Conservation (phyloP, 2,797 vertebrate genomes). For the Anabacerthia variegaticeps region DNA sequence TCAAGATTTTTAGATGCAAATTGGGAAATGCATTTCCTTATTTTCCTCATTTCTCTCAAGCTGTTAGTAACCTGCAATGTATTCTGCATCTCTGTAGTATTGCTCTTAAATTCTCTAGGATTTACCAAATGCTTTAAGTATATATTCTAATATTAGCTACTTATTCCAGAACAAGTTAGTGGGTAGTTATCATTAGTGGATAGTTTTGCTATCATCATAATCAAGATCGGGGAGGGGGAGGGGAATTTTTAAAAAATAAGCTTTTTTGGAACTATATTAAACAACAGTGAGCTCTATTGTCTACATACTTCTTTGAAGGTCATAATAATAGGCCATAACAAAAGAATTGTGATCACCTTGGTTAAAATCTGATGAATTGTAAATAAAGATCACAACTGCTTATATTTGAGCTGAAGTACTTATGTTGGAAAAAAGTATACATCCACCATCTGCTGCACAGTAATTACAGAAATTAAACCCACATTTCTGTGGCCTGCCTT, state of each 20-base stretch:
- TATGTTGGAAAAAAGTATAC: background rate
- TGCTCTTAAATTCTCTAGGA: background rate
- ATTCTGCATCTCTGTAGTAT: background rate
- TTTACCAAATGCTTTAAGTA: slow-evolving; percentile 24
- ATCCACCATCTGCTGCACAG: slow-evolving; percentile 30
- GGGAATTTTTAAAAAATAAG: background rate
- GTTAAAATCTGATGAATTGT: slow-evolving; percentile 53
- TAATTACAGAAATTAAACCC: slow-evolving; percentile 63
- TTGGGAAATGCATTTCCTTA: background rate
- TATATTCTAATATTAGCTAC: slow-evolving; percentile 18
- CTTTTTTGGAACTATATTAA: background rate
- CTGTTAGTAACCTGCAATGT: background rate
- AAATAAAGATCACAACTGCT: slow-evolving; percentile 66
- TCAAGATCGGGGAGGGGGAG: background rate
- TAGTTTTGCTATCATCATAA: background rate
- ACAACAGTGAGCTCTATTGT: background rate
- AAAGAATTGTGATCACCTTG: background rate
- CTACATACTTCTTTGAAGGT: slow-evolving; percentile 10
- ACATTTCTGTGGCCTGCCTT: slow-evolving; percentile 28
- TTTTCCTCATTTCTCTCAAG: background rate
- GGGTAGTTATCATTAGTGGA: background rate
- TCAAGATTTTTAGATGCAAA: background rate
- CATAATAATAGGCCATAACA: background rate
- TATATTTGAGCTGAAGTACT: slow-evolving; percentile 38
- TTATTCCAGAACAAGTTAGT: slow-evolving; percentile 43